A percentile compares a stretch with the other conserved stretches of the same genome.
phyloP scores from a whole-genome alignment of 2,797 vertebrate genomes.

The Sebastes flavidus region DNA sequence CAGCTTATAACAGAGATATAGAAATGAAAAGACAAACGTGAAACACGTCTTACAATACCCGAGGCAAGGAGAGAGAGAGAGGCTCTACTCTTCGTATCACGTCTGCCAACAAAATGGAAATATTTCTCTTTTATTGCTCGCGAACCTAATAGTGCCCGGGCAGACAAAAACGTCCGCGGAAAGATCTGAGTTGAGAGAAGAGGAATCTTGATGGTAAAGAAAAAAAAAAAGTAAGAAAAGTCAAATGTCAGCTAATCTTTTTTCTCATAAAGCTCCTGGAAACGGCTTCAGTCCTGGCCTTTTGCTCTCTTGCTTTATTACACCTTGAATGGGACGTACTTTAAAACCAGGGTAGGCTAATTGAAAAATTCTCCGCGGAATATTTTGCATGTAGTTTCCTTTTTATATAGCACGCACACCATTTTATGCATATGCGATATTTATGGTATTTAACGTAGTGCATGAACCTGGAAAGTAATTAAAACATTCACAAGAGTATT shows the following conservation, averaged over 20 bases:
- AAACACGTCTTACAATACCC: slow-evolving; percentile 23
- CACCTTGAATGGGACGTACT: slow-evolving; percentile 9
- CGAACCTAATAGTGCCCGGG: neutral
- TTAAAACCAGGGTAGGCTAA: slow-evolving; percentile 21
- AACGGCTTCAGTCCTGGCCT: slow-evolving; percentile 7
- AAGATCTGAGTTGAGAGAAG: slow-evolving; percentile 43
- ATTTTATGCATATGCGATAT: neutral
- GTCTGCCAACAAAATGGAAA: slow-evolving; percentile 46
- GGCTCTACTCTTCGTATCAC: slow-evolving; percentile 39
- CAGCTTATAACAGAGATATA: slow-evolving; percentile 21
- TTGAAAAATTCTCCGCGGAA: slow-evolving; percentile 13
- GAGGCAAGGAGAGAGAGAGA: slow-evolving; percentile 25
- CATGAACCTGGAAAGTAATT: neutral
- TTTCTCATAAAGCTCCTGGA: slow-evolving; percentile 37
- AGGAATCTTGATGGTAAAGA: slow-evolving; percentile 18
- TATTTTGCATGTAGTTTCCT: neutral
- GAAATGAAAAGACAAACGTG: slow-evolving; percentile 44
- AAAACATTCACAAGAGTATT: neutral
- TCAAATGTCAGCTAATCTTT: slow-evolving; percentile 47
- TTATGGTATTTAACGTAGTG: neutral
- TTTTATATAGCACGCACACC: neutral
- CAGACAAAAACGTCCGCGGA: slow-evolving; percentile 38
- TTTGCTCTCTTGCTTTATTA: slow-evolving; percentile 25
- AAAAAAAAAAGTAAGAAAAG: slow-evolving; percentile 25
- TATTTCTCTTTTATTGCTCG: slow-evolving; percentile 45